Percentiles rank a stretch among this genome's conserved stretches.
Conservation (phyloP, 2,797 vertebrate species). For the Epinephelus malabaricus region DNA sequence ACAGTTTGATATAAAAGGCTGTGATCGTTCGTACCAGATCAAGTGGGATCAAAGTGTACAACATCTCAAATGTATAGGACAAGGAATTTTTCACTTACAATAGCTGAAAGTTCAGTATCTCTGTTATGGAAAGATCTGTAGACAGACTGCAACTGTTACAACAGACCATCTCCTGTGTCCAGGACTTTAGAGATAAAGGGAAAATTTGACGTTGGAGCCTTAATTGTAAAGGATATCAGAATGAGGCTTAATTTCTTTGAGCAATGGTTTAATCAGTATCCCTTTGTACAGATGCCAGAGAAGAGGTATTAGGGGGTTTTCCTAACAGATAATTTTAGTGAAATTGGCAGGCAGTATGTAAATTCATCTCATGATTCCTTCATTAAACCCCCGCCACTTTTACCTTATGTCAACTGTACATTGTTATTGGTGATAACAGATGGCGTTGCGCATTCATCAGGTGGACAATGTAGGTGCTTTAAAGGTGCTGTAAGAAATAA, state of each 20-base stretch:
- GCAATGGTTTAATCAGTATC: not conserved
- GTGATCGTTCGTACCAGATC: not conserved
- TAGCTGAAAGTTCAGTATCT: not conserved
- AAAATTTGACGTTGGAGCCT: not conserved
- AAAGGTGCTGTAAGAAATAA: not conserved
- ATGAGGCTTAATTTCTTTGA: not conserved
- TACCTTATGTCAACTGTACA: not conserved
- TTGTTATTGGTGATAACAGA: slow-evolving; percentile 5
- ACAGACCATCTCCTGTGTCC: not conserved
- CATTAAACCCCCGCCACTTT: not conserved
- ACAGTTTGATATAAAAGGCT: not conserved
- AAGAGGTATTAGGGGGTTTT: not conserved
- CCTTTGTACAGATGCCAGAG: not conserved
- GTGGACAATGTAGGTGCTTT: not conserved
- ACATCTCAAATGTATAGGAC: not conserved
- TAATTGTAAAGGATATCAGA: slow-evolving; percentile 7
- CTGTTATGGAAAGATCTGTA: not conserved
- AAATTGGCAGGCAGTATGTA: not conserved
- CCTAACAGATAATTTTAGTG: not conserved
- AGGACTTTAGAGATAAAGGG: slow-evolving; percentile 2
- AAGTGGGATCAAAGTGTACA: not conserved
- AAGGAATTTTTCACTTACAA: not conserved
- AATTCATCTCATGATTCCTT: slow-evolving; percentile 1
- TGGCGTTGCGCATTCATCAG: not conserved
- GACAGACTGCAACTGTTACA: not conserved